These are phyloP conservation scores for Hyposoter dolosus DNA, from an alignment of 2,888 invertebrate species.

Conservation along the genomic window DNA sequence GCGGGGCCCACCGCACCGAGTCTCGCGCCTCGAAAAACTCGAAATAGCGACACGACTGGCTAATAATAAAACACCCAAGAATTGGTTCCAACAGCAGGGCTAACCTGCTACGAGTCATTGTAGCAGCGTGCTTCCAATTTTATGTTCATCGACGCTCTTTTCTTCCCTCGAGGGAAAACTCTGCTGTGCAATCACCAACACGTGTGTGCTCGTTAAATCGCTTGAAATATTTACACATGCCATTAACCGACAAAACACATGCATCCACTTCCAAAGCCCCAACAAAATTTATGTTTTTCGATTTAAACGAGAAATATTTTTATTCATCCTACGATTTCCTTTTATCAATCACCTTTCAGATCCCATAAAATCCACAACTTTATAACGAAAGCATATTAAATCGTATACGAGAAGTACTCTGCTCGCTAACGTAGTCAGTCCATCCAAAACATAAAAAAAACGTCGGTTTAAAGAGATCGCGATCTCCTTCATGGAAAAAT, in stretches of 20 bases:
- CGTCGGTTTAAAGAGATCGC: neutral
- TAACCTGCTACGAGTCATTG: slow-evolving; percentile 13
- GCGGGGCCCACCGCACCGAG: slow-evolving; percentile 3
- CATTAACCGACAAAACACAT: neutral
- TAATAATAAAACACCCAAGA: slow-evolving; percentile 41
- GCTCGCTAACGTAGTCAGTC: neutral
- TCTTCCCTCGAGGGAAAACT: neutral
- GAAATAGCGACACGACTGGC: slow-evolving; percentile 45
- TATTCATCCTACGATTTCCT: neutral
- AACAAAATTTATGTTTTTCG: neutral
- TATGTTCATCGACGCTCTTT: slow-evolving; percentile 8
- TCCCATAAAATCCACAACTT: neutral
- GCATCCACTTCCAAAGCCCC: neutral
- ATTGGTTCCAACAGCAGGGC: neutral
- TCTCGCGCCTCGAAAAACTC: slow-evolving; percentile 41
- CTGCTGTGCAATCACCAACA: neutral
- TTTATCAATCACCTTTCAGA: neutral
- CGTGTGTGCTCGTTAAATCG: neutral
- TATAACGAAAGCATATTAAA: neutral
- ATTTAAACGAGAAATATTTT: neutral
- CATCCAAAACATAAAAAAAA: neutral
- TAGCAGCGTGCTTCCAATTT: slow-evolving; percentile 7
- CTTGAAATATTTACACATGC: neutral
- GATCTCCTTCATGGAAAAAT: neutral
- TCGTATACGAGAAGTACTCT: neutral